Evolutionary conservation across 1,140 invertebrate genomes (phyloP), one percentile per base, ranked within the genome.

Genomic region (Bombus consobrinus): DNA sequence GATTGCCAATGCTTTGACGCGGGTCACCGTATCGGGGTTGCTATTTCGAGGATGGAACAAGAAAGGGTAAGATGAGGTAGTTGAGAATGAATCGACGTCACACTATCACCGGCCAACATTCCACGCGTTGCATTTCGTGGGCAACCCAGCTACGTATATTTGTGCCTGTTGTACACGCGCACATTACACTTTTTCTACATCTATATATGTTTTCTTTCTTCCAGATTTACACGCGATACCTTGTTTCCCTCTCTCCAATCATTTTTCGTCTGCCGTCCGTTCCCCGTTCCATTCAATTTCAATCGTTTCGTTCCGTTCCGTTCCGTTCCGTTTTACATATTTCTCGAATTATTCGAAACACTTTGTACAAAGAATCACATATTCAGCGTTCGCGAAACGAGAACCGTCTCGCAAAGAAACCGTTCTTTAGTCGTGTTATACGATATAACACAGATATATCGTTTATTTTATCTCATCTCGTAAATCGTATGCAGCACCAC

Each of bases 11-110:
- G 83, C 73, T 87, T 91, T 90, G 91, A 92, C 90, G 90, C 66
- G 90, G 91, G 86, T 83, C 59, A 83, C 69, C 81, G 83, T 92
- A 92, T 91, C 88, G 91, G 88, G 91, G 89, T 80, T 91, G 87
- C 88, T 92, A 92, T 92, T 92, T 92, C 86, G 88, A 92, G 91
- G 73, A 77, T 87, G 79, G 75, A 32, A 80, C 18, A 39, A 80
- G 78, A 34, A 62, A 82, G 53, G 57, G 12, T 64, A 9, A 47
- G 32, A 71, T 18, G 66, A 28, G 32, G 41, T 37, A 13, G 47
- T 62, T 68, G 68, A 73, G 68, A 72, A 81, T 41, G 79, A 81
- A 62, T 43, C 47, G 34, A 73, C 68, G 69, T 83, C 66, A 53
- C 62, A 18, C 15, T 13, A 12, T 28, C 32, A 59, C n/a, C 25